Base-by-base conservation (phyloP, 1,140 invertebrate genomes). In the Bombus impatiens region DNA sequence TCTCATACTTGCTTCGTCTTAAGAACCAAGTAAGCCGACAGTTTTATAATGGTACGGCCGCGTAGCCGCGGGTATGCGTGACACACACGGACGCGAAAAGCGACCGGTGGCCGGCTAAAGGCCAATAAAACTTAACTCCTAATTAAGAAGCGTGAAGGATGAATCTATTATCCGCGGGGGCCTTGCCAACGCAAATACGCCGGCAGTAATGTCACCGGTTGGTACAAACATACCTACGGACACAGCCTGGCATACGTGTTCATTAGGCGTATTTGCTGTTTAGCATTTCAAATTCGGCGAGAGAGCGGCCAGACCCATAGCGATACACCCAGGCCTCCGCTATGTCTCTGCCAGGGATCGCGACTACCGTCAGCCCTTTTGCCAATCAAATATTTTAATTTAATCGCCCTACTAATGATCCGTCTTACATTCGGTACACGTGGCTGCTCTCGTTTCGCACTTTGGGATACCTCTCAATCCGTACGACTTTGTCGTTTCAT, bases 331-430 rank as follows among this genome's bases (percentile, higher is more conserved):
- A 87, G 76, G 84, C 88, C 59, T 62, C 28, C 10, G 8, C 82
- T 79, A n/a, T 15, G 25, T 75, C 47, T 32, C 9, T 12, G 67
- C 35, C 65, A 40, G n/a, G 53, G 68, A 68, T 65, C 78, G 76
- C 59, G 57, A 25, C 74, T 28, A 35, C 47, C 18, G 77, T 71
- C 40, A 57, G n/a, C 84, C 82, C 89, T 92, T 94, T 93, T 88
- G 90, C 92, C 94, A 95, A 94, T 95, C 93, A 95, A 95, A 95
- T 95, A 95, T 95, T 95, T 95, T 95, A 95, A 95, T 95, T 95
- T 88, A 94, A 94, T 95, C 92, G 89, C 77, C 86, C 82, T 88
- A 89, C 92, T 94, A 94, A 94, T 94, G 94, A 93, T 92, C 82
- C 86, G 74, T 78, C 90, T 92, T 90, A 91, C 92, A 88, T 87